A percentile compares a stretch with the other conserved stretches of the same genome.
These are phyloP conservation scores for Neopipo cinnamomea DNA, from an alignment of 2,113 vertebrate genomes.

Conservation along the genomic window DNA sequence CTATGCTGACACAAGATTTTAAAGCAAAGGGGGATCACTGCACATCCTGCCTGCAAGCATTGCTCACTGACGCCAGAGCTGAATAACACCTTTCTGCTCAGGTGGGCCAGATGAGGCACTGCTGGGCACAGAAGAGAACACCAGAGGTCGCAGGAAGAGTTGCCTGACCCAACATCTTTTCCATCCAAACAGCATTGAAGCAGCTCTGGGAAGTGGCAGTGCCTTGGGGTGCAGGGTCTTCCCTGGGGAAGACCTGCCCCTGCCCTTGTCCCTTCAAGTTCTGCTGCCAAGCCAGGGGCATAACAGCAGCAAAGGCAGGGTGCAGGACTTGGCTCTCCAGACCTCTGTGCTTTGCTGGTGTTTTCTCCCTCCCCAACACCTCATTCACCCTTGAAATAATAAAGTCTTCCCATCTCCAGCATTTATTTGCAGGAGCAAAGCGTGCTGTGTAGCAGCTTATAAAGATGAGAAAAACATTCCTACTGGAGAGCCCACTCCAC, in stretches of 20 bases:
- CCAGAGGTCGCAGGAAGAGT: not conserved
- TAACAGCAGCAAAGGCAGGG: not conserved
- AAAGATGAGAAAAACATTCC: not conserved
- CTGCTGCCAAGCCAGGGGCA: not conserved
- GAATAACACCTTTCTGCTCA: not conserved
- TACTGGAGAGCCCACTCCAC: not conserved
- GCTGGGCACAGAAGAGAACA: not conserved
- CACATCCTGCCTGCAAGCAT: not conserved
- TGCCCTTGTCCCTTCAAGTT: not conserved
- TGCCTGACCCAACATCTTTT: not conserved
- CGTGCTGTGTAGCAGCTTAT: not conserved
- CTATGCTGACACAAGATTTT: not conserved
- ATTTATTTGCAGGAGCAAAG: not conserved
- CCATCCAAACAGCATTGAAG: not conserved
- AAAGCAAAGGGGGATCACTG: not conserved
- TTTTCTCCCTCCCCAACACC: not conserved
- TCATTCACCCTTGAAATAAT: not conserved
- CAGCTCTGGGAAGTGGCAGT: not conserved
- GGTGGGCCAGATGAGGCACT: fast-evolving
- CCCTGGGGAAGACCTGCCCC: not conserved
- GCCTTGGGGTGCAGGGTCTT: not conserved
- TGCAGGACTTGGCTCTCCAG: not conserved
- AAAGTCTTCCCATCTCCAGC: not conserved
- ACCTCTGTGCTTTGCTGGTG: not conserved
- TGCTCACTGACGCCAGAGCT: not conserved